Evolutionary conservation across 2,888 invertebrate genomes (phyloP).

Genomic region (Lasioglossum zephyrum): DNA sequence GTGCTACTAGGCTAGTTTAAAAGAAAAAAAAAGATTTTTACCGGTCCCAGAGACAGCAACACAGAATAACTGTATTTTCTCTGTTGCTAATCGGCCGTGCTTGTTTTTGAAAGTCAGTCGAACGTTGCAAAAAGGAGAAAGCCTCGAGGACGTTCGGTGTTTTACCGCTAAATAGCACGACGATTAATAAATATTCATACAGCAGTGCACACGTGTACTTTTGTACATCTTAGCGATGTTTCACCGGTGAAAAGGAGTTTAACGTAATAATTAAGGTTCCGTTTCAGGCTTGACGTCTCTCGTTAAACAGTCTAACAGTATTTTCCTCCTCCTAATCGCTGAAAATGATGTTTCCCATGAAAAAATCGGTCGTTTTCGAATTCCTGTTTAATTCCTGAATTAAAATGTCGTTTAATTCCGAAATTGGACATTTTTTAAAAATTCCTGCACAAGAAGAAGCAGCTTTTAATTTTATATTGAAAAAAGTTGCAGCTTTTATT

Average conservation of each 20-base stretch:
- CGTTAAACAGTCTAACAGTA: constrained; percentile 43
- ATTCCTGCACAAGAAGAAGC: too few species aligned
- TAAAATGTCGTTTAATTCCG: too few species aligned
- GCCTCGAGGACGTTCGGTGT: constrained; percentile 22
- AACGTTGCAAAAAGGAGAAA: constrained; percentile 48
- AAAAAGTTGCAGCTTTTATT: too few species aligned
- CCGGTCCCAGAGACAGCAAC: neutral
- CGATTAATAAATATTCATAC: constrained; percentile 66
- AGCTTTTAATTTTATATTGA: too few species aligned
- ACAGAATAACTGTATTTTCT: constrained; percentile 28
- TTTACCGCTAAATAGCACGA: constrained; percentile 60
- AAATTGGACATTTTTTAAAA: too few species aligned
- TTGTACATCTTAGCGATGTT: constrained; percentile 6
- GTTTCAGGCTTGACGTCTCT: constrained; percentile 28
- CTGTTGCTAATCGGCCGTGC: constrained; percentile 10
- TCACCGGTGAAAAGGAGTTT: neutral
- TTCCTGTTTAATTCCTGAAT: too few species aligned
- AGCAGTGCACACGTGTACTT: constrained; percentile 10
- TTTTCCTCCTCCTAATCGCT: neutral
- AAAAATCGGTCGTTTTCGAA: neutral
- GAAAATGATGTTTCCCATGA: neutral
- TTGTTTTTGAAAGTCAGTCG: constrained; percentile 28
- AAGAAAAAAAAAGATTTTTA: too few species aligned
- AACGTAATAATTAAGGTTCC: constrained; percentile 27
- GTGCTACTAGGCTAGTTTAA: too few species aligned